Evolutionary conservation across 2,113 vertebrate genomes (phyloP).

Genomic region (Elephas maximus): DNA sequence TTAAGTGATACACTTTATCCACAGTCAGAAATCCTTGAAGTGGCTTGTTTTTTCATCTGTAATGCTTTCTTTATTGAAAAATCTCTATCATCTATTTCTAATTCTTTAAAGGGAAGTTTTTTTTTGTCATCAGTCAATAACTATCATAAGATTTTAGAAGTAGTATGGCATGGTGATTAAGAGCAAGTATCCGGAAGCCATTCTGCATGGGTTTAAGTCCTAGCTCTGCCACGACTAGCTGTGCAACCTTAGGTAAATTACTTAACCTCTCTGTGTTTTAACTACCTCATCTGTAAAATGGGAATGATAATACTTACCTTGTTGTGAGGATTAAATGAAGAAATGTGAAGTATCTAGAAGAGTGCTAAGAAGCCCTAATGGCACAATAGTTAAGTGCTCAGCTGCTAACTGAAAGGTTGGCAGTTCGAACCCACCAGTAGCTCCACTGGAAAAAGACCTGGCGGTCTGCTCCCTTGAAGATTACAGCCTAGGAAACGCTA

Average conservation of each 20-base stretch:
- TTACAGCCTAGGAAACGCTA: not conserved
- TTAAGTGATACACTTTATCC: conserved; percentile 8
- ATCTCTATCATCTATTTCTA: conserved; percentile 2
- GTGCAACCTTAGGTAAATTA: no score
- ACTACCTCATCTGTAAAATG: no score
- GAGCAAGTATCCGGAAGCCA: not conserved
- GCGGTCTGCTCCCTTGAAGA: not conserved
- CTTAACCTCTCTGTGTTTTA: no score
- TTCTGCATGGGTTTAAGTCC: not conserved
- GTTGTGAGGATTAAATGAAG: conserved; percentile 20
- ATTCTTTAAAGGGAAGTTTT: conserved; percentile 33
- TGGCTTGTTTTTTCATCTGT: not conserved
- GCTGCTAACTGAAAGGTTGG: not conserved
- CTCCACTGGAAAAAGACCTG: not conserved
- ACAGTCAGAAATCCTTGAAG: conserved; percentile 39
- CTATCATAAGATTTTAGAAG: not conserved
- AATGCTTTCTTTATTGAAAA: conserved; percentile 29
- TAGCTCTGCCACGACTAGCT: not conserved
- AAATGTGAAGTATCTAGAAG: conserved; percentile 5
- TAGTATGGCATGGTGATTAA: not conserved
- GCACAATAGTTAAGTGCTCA: no score
- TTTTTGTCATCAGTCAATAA: not conserved
- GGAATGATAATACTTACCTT: not conserved
- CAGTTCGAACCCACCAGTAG: not conserved
- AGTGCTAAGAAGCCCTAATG: no score